These are phyloP conservation scores for Apomyelois bistriatella DNA, from an alignment of 2,888 invertebrate genomes.

Conservation along the genomic window DNA sequence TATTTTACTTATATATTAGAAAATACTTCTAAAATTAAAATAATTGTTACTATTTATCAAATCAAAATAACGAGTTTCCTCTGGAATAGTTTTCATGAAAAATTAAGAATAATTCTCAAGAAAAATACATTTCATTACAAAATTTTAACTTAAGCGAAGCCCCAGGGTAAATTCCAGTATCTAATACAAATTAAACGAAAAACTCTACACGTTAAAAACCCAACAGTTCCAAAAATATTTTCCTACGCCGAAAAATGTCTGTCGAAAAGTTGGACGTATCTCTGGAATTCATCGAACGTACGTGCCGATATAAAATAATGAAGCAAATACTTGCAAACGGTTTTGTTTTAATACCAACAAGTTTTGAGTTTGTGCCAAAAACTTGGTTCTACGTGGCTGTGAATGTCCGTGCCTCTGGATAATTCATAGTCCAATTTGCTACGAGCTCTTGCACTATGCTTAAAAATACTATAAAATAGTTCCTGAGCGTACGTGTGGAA, in stretches of 20 bases:
- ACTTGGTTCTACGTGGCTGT: conserved; percentile 22
- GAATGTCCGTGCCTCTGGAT: not conserved
- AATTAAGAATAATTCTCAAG: no score
- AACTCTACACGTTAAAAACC: no score
- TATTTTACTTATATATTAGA: no score
- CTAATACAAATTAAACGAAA: not conserved
- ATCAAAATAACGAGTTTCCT: no score
- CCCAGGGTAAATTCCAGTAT: not conserved
- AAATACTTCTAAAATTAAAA: no score
- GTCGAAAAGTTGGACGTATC: conserved; percentile 11
- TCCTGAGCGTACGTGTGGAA: no score
- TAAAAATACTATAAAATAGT: conserved; percentile 1
- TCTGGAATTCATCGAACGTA: conserved; percentile 13
- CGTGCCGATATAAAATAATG: conserved; percentile 22
- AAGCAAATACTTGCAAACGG: conserved; percentile 20
- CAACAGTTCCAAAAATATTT: conserved; percentile 3
- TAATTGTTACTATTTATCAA: no score
- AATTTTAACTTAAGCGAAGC: no score
- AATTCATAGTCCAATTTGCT: conserved; percentile 12
- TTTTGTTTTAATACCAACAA: conserved; percentile 25
- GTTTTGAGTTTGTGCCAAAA: conserved; percentile 47
- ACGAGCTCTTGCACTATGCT: not conserved
- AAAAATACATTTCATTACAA: no score
- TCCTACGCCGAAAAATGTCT: conserved; percentile 5
- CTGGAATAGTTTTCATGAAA: no score